Evolutionary conservation across 2,113 vertebrate genomes (phyloP).

Genomic region (Paralichthys olivaceus): DNA sequence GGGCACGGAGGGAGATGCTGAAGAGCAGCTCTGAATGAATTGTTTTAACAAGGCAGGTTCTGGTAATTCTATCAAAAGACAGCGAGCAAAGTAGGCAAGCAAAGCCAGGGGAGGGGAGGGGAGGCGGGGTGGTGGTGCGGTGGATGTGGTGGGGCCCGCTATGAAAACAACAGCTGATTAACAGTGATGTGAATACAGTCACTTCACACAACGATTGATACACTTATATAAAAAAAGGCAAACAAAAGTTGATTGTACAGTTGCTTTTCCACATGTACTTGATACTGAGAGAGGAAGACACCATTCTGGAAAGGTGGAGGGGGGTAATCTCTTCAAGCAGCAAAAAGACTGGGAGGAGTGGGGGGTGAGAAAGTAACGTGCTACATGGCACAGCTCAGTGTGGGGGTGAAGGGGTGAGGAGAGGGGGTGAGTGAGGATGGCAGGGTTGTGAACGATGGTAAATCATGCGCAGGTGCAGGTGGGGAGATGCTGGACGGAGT

Average conservation of each 20-base stretch:
- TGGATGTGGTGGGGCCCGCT: conserved; percentile 40
- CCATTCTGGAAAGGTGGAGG: conserved; percentile 56
- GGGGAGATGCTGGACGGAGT: conserved; percentile 25
- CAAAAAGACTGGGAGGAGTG: conserved; percentile 3
- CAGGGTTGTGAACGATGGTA: conserved; percentile 24
- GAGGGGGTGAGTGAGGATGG: not conserved
- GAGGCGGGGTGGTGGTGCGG: not conserved
- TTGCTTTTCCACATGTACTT: conserved; percentile 77
- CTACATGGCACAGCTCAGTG: conserved; percentile 52
- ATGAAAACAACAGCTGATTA: conserved; percentile 63
- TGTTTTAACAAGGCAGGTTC: conserved; percentile 73
- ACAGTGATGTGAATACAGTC: conserved; percentile 65
- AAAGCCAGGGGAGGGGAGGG: not conserved
- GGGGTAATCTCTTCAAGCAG: conserved; percentile 72
- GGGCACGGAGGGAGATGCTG: conserved; percentile 31
- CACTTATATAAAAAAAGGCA: conserved; percentile 73
- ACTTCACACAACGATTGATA: conserved; percentile 67
- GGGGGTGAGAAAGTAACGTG: conserved; percentile 24
- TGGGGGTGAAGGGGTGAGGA: not conserved
- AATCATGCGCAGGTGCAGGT: not conserved
- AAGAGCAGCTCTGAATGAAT: conserved; percentile 57
- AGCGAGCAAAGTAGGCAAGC: conserved; percentile 44
- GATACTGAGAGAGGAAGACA: conserved; percentile 79
- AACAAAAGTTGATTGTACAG: conserved; percentile 77
- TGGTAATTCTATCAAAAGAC: conserved; percentile 72